Conservation (phyloP, 2,113 vertebrate species). For the Cyanoramphus novaezelandiae region DNA sequence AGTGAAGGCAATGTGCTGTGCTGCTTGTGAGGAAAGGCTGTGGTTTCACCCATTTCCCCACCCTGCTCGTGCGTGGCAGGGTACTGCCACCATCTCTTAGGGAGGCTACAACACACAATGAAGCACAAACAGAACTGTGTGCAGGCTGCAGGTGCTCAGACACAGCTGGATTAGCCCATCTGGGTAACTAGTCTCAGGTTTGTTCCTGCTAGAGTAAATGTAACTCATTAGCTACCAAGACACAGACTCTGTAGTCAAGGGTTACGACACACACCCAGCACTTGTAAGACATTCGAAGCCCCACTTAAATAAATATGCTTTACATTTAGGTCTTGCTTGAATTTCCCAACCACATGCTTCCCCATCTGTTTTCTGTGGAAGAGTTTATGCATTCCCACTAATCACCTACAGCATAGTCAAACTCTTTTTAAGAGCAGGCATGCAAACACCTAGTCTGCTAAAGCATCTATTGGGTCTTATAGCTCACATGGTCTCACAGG, state of each 20-base stretch:
- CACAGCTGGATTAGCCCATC: not conserved
- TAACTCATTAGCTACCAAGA: not conserved
- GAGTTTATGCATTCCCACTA: not conserved
- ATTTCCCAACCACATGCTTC: not conserved
- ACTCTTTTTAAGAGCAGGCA: not conserved
- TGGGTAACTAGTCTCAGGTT: not conserved
- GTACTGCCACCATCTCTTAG: not conserved
- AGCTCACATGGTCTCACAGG: not conserved
- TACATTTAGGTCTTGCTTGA: not conserved
- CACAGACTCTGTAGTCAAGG: not conserved
- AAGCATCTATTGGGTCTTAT: not conserved
- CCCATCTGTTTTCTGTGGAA: not conserved
- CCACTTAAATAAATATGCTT: not conserved
- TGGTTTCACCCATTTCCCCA: not conserved
- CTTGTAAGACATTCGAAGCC: not conserved
- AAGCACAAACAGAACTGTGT: not conserved
- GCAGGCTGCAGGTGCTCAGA: not conserved
- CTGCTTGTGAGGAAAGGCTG: not conserved
- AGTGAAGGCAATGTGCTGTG: not conserved
- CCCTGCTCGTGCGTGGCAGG: not conserved
- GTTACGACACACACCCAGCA: fast-evolving
- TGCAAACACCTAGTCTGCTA: not conserved
- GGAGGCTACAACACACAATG: not conserved
- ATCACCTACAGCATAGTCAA: not conserved
- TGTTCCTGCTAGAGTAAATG: not conserved